Evolutionary conservation across 2,113 vertebrate genomes (phyloP).

Genomic region (Periophthalmus modestus): DNA sequence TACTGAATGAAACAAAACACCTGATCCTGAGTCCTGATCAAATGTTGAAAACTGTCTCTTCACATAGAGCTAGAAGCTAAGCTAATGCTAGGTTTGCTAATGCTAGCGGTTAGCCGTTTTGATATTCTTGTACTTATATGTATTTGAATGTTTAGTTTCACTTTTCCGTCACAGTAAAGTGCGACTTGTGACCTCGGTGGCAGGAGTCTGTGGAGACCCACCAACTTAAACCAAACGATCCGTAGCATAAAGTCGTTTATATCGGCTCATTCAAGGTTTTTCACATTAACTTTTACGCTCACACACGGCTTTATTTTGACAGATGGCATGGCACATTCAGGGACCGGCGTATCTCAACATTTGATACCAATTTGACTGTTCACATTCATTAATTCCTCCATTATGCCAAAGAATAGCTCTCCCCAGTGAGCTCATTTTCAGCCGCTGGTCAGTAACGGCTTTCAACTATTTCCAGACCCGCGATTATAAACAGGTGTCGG

Average conservation of each 20-base stretch:
- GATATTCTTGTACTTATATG: no score
- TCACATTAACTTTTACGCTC: constrained; percentile 24
- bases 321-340: constrained; percentile 25
- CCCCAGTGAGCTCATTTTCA: constrained; percentile 48
- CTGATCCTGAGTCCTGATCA: no score
- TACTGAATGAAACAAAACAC: no score
- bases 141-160: no score
- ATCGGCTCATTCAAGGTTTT: constrained; percentile 32
- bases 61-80: no score
- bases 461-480: constrained; percentile 71
- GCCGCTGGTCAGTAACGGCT: constrained; percentile 64
- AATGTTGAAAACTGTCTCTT: no score
- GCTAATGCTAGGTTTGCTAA: no score
- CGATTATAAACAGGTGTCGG: constrained; percentile 81
- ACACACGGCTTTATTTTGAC: constrained; percentile 35
- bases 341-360: constrained; percentile 38
- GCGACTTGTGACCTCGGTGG: constrained; percentile 31
- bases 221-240: constrained; percentile 36
- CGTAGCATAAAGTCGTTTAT: not conserved
- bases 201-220: constrained; percentile 15
- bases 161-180: no score
- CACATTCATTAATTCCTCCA: constrained; percentile 42
- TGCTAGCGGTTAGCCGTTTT: no score
- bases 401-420: constrained; percentile 42
- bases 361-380: constrained; percentile 48